phyloP scores from a whole-genome alignment of 2,888 invertebrate genomes.

The Maniola hyperantus region DNA sequence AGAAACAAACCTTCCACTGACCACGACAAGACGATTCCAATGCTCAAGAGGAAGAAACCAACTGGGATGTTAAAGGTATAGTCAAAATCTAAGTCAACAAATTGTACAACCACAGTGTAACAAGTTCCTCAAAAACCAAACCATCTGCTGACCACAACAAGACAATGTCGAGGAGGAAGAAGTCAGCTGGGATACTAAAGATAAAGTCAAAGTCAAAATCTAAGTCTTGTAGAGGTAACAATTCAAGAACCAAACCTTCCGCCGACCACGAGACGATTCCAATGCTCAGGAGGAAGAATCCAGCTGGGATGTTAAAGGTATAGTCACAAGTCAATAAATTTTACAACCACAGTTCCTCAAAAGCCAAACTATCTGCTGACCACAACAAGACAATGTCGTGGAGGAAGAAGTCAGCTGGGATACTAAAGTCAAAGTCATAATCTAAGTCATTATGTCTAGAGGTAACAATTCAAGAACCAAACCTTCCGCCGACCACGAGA shows the following conservation, averaged over 20 bases:
- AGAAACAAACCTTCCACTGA: too few relatives aligned
- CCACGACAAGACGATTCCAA: too few relatives aligned
- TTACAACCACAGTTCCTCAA: conserved; percentile 3
- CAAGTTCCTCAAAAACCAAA: conserved; percentile 16
- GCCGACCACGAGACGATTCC: conserved; percentile 12
- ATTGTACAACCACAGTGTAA: background rate
- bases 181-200: conserved; percentile 18
- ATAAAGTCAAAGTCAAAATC: background rate
- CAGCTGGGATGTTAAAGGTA: conserved; percentile 16
- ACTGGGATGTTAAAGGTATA: too few relatives aligned
- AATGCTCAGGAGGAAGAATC: conserved; percentile 2
- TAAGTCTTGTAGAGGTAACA: too few relatives aligned
- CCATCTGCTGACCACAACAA: conserved; percentile 7
- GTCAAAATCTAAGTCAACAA: too few relatives aligned
- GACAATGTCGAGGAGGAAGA: background rate
- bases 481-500: too few relatives aligned
- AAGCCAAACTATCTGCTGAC: conserved; percentile 9
- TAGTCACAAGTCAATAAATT: background rate
- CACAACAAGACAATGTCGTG: background rate
- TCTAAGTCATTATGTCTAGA: too few relatives aligned
- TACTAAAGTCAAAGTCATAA: background rate
- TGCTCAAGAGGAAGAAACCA: too few relatives aligned
- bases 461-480: too few relatives aligned
- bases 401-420: conserved; percentile 18
- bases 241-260: conserved; percentile 15